These are phyloP conservation scores for Capreolus pygargus DNA, from an alignment of 2,113 vertebrate genomes.

Conservation along the genomic window DNA sequence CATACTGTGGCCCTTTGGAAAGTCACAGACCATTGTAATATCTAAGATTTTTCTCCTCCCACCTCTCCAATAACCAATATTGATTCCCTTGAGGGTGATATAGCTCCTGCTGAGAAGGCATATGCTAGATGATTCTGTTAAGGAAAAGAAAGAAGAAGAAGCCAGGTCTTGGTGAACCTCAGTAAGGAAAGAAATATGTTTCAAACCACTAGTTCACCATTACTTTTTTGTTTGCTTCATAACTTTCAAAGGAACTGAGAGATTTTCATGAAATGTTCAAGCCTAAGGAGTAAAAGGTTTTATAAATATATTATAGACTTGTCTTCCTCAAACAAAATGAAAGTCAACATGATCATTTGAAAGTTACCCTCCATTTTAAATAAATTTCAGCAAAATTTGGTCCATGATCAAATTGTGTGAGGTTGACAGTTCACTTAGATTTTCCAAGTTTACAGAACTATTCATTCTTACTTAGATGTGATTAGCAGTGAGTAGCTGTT, in stretches of 20 bases:
- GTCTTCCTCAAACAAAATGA: slow-evolving; percentile 37
- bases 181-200: background rate
- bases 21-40: background rate
- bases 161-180: background rate
- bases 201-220: background rate
- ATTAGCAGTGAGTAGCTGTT: background rate
- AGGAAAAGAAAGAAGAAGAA: background rate
- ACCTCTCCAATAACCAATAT: background rate
- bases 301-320: slow-evolving; percentile 1
- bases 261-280: slow-evolving; percentile 1
- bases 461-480: slow-evolving; percentile 7
- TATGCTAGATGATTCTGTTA: background rate
- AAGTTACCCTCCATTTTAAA: slow-evolving; percentile 35
- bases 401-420: slow-evolving; percentile 5
- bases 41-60: background rate
- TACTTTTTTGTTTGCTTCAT: slow-evolving; percentile 31
- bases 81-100: background rate
- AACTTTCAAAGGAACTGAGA: background rate
- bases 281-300: slow-evolving; percentile 1
- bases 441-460: slow-evolving; percentile 1
- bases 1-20: background rate
- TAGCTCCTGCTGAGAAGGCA: background rate
- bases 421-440: background rate
- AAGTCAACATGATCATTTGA: background rate
- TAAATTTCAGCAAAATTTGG: slow-evolving; percentile 17